Base-by-base conservation (phyloP, 2,797 vertebrate genomes). In the Galagoides demidoff region DNA sequence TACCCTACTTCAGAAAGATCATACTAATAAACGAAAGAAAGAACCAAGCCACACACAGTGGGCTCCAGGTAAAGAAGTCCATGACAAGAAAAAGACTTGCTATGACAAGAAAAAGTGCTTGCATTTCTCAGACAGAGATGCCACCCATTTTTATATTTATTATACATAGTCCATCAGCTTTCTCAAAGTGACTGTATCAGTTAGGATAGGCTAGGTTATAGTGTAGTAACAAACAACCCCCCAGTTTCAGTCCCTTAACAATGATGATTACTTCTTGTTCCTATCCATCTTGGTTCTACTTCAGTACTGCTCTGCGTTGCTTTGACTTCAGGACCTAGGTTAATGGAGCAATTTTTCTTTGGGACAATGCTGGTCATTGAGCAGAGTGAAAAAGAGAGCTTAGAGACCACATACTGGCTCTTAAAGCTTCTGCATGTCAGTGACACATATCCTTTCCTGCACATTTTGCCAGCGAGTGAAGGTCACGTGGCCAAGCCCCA, bases 271-370 rank as follows among this genome's bases (percentile, higher is more conserved):
- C 79, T 68, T 92, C 17, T 94, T 83, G 31, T 52, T 76, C 20
- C 49, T 64, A 10, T 61, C 25, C 10, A 81, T 79, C 49, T 31
- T 71, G 70, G 8, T 17, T 86, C 34, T 90, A 14, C 12, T 5
- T 86, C 31, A 84, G 34, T 49, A 57, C 27, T 91, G 3, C 9
- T 57, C 19, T 5, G 13, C 34, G 5, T 82, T 95, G 20, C 71
- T 14, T 90, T 73, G 12, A 61, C 43, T 87, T 34, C 3, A n/a
- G 17, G 29, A 43, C 14, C 2, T 20, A 76, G 39, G 34, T 16
- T 92, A 76, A 85, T 27, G 93, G 85, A 85, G 20, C 5, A 92
- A 82, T 70, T 71, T 20, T 23, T 93, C 22, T 79, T 92, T 59
- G 43, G 19, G 52, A 76, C 37, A 29, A 78, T 95, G 7, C 27